These are phyloP conservation scores for Speoplatyrhinus poulsoni DNA, from an alignment of 2,113 vertebrate species.

Conservation along the genomic window DNA sequence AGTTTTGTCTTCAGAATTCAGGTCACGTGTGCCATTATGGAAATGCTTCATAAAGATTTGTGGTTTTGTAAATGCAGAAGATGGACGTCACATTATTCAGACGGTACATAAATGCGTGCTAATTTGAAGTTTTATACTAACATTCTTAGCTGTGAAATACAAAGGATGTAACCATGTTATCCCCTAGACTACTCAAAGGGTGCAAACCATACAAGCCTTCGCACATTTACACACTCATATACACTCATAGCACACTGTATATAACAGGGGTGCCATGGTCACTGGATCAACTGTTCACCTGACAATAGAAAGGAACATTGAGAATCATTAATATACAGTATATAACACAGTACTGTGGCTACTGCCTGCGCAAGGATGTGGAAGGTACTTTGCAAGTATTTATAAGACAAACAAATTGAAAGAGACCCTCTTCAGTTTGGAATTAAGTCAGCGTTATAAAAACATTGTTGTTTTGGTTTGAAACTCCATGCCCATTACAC, in stretches of 20 bases:
- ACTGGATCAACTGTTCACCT: slow-evolving; percentile 17
- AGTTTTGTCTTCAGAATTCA: background rate
- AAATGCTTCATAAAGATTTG: slow-evolving; percentile 19
- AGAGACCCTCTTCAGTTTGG: no score
- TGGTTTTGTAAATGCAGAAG: slow-evolving; percentile 2
- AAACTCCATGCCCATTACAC: no score
- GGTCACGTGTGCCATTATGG: slow-evolving; percentile 26
- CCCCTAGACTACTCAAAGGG: slow-evolving; percentile 55
- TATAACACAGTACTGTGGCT: no score
- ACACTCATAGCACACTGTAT: slow-evolving; percentile 11
- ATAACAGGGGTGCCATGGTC: background rate
- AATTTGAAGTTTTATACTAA: no score
- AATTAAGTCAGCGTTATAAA: no score
- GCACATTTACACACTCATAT: slow-evolving; percentile 17
- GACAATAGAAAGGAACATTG: background rate
- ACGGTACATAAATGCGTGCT: background rate
- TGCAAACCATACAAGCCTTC: slow-evolving; percentile 64
- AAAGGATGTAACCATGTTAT: slow-evolving; percentile 34
- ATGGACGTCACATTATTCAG: slow-evolving; percentile 2
- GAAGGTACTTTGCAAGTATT: no score
- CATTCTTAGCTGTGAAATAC: background rate
- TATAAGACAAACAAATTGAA: no score
- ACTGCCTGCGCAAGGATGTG: no score
- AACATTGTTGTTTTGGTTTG: no score
- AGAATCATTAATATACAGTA: no score